Evolutionary conservation across 2,888 invertebrate species (phyloP).

Genomic region (Mantis religiosa): DNA sequence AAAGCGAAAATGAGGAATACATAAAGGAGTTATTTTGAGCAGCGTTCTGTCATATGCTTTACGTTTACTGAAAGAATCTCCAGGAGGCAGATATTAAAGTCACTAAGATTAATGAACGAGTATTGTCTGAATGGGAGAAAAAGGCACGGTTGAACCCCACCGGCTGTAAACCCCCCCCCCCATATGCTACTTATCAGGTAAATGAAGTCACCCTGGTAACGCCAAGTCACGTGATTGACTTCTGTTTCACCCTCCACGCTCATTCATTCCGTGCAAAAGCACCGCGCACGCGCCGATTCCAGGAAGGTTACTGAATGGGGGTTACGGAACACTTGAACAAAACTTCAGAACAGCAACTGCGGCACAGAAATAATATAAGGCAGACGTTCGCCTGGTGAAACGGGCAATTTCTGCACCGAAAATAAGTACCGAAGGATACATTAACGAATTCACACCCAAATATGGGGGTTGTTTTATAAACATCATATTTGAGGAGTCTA

Average conservation of each 20-base stretch:
- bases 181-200: neutral
- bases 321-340: neutral
- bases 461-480: no score
- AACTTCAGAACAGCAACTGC: no score
- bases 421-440: no score
- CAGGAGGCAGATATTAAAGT: neutral
- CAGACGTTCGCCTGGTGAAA: no score
- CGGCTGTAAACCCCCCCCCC: neutral
- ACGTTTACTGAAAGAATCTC: neutral
- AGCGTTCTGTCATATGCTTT: neutral
- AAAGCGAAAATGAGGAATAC: no score
- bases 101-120: neutral
- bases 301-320: neutral
- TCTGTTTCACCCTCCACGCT: neutral
- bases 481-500: no score
- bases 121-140: neutral
- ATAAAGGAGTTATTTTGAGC: no score
- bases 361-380: no score
- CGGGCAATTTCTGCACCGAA: no score
- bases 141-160: neutral
- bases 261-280: neutral
- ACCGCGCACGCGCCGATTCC: no score
- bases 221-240: neutral
- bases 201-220: neutral
- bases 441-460: no score